phyloP scores from a whole-genome alignment of 2,797 vertebrate species.

The Anomalospiza imberbis region DNA sequence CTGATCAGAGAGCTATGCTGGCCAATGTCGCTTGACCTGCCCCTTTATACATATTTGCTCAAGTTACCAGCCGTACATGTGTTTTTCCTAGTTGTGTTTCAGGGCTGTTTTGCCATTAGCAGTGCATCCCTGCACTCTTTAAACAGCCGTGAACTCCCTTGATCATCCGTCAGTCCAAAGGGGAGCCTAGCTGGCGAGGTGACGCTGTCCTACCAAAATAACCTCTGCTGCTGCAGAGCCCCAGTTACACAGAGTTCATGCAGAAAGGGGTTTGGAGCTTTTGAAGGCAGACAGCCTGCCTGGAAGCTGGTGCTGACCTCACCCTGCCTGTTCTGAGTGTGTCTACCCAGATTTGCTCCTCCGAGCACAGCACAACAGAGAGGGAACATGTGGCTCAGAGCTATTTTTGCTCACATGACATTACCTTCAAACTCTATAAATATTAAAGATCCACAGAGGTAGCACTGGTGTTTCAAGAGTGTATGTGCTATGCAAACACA shows the following conservation, averaged over 20 bases:
- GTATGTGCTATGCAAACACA: constrained; percentile 34
- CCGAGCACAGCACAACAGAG: constrained; percentile 2
- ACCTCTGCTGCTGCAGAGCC: not conserved
- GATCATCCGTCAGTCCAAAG: not conserved
- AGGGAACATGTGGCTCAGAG: constrained; percentile 41
- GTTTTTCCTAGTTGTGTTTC: not conserved
- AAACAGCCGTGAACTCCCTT: not conserved
- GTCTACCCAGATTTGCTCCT: constrained; percentile 23
- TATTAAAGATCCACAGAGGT: constrained; percentile 40
- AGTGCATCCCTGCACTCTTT: not conserved
- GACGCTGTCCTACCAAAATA: not conserved
- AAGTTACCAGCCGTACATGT: not conserved
- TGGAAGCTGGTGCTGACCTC: constrained; percentile 47
- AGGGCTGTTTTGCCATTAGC: not conserved
- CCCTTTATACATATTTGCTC: not conserved
- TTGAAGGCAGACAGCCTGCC: constrained; percentile 16
- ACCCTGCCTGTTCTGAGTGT: not conserved
- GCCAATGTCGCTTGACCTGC: not conserved
- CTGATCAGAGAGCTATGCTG: not conserved
- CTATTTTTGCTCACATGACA: constrained; percentile 58
- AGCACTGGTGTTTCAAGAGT: constrained; percentile 7
- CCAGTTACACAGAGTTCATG: not conserved
- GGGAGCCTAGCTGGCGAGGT: not conserved
- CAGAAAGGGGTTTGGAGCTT: not conserved
- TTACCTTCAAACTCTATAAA: constrained; percentile 52